These are phyloP conservation scores for Mallotus villosus DNA, from an alignment of 2,797 vertebrate species.

Conservation along the genomic window DNA sequence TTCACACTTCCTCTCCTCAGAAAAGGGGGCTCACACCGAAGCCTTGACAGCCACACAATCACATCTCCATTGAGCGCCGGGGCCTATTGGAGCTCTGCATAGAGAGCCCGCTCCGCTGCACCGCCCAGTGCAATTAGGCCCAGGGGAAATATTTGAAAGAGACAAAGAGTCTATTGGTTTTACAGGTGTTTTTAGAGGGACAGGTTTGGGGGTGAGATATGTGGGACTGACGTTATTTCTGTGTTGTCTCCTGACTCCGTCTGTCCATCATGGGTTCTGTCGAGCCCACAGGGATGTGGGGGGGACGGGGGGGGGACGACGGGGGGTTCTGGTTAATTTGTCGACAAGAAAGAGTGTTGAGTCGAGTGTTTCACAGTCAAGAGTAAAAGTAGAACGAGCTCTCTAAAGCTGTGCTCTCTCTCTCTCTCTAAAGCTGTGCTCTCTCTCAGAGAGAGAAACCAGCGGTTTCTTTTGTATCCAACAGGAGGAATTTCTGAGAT, in stretches of 20 bases:
- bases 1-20: conserved; percentile 92
- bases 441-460: not conserved
- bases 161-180: conserved; percentile 85
- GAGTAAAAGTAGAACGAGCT: not conserved
- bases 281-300: conserved; percentile 2
- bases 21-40: conserved; percentile 97
- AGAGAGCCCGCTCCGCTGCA: conserved; percentile 88
- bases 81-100: conserved; percentile 96
- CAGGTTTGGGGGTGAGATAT: conserved; percentile 69
- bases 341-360: conserved; percentile 35
- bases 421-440: not conserved
- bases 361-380: not conserved
- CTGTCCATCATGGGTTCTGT: conserved; percentile 62
- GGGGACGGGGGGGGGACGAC: conserved; percentile 30
- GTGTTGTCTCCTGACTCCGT: conserved; percentile 81
- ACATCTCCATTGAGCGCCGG: conserved; percentile 98
- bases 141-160: conserved; percentile 91
- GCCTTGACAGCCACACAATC: conserved; percentile 99
- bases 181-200: conserved; percentile 77
- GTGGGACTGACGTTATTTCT: conserved; percentile 85
- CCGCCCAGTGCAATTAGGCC: conserved; percentile 91
- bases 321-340: conserved; percentile 49
- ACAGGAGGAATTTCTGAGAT: too few relatives aligned
- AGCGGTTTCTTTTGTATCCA: not conserved
- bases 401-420: not conserved